These are phyloP conservation scores for Caenorhabditis sp. DNA, from an alignment of 2,888 invertebrate species.

Conservation along the genomic window DNA sequence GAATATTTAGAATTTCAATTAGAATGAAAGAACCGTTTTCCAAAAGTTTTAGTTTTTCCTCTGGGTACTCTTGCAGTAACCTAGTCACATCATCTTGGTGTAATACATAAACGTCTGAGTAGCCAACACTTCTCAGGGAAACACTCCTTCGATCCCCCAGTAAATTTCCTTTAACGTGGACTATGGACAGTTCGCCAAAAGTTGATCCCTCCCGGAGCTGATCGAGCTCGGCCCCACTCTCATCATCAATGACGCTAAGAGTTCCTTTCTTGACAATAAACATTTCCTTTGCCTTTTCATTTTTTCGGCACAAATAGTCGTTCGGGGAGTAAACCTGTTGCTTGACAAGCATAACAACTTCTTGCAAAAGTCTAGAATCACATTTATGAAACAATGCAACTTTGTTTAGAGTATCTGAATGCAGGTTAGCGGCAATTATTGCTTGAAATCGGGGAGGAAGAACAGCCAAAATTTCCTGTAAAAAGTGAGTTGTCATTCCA, in stretches of 20 bases:
- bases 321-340: slow-evolving; percentile 80
- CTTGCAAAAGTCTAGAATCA: slow-evolving; percentile 75
- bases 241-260: slow-evolving; percentile 70
- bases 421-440: slow-evolving; percentile 62
- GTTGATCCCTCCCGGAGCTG: slow-evolving; percentile 71
- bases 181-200: slow-evolving; percentile 78
- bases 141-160: slow-evolving; percentile 57
- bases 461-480: slow-evolving; percentile 70
- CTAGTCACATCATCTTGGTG: slow-evolving; percentile 75
- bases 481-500: too few relatives aligned
- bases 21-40: slow-evolving; percentile 75
- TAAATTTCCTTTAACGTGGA: slow-evolving; percentile 69
- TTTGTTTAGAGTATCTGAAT: slow-evolving; percentile 70
- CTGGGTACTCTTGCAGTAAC: slow-evolving; percentile 72
- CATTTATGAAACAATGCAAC: slow-evolving; percentile 74
- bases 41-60: slow-evolving; percentile 61
- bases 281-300: slow-evolving; percentile 79
- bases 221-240: slow-evolving; percentile 47
- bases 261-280: slow-evolving; percentile 78
- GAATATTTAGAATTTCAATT: too few relatives aligned
- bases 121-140: slow-evolving; percentile 65
- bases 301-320: slow-evolving; percentile 75
- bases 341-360: slow-evolving; percentile 76
- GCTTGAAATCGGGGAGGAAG: slow-evolving; percentile 78
- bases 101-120: slow-evolving; percentile 80